Conservation (phyloP, 2,797 vertebrate genomes). For the Columba guinea region DNA sequence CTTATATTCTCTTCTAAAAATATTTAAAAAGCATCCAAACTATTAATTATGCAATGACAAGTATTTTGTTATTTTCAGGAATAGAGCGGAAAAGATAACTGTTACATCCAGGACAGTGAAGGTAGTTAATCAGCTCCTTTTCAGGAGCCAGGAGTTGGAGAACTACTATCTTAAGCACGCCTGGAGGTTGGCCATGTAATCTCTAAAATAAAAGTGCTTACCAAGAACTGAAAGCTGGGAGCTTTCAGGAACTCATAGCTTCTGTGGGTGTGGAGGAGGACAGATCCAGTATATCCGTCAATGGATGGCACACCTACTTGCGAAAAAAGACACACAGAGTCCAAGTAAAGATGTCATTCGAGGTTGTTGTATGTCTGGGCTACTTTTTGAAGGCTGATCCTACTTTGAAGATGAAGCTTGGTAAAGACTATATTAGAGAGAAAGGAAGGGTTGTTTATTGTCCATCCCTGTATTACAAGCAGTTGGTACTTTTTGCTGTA, state of each 20-base stretch:
- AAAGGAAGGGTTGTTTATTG: not conserved
- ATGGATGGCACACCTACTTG: not conserved
- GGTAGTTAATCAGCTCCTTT: not conserved
- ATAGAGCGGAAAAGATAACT: not conserved
- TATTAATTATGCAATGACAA: not conserved
- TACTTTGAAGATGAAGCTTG: not conserved
- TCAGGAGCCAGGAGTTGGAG: not conserved
- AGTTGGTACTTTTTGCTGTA: not conserved
- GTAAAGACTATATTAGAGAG: not conserved
- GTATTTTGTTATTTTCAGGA: not conserved
- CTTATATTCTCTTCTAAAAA: not conserved
- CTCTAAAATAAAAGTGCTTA: not conserved
- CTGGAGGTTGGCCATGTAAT: not conserved
- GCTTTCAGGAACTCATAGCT: not conserved
- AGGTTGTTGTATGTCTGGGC: not conserved
- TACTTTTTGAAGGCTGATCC: not conserved
- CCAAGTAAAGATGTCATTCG: not conserved
- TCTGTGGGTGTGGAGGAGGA: not conserved
- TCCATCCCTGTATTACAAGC: not conserved
- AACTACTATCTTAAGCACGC: not conserved
- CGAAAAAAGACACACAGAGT: accelerated
- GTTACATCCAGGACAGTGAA: not conserved
- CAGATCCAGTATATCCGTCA: not conserved
- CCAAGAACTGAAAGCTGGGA: not conserved
- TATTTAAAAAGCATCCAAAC: not conserved